phyloP scores from a whole-genome alignment of 2,888 invertebrate genomes.

The Vandiemenella viatica region DNA sequence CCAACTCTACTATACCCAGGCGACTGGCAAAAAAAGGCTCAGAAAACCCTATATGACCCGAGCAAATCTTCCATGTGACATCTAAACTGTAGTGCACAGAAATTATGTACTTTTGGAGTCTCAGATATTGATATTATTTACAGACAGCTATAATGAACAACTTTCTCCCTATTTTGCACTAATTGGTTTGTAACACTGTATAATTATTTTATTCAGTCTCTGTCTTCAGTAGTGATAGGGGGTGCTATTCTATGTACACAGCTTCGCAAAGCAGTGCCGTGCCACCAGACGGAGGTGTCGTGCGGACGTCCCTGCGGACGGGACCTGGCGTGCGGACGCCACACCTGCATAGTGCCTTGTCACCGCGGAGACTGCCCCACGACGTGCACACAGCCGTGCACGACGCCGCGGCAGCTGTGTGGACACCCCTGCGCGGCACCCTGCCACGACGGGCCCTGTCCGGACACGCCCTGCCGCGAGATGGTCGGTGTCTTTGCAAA shows the following conservation, averaged over 20 bases:
- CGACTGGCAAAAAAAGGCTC: too few species aligned
- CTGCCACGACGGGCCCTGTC: conserved; percentile 66
- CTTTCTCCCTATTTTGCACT: too few species aligned
- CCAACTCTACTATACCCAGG: too few species aligned
- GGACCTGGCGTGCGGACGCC: conserved; percentile 63
- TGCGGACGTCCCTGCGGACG: conserved; percentile 81
- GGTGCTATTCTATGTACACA: conserved; percentile 29
- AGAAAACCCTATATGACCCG: too few species aligned
- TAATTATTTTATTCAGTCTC: too few species aligned
- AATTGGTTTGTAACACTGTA: too few species aligned
- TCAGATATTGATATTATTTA: too few species aligned
- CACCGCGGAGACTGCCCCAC: conserved; percentile 56
- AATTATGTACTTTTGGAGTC: too few species aligned
- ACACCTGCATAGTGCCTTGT: conserved; percentile 68
- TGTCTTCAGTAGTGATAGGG: too few species aligned
- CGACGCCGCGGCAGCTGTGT: conserved; percentile 48
- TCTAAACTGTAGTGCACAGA: too few species aligned
- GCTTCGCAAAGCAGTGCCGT: conserved; percentile 77
- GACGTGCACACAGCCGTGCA: conserved; percentile 69
- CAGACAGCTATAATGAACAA: too few species aligned
- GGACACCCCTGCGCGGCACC: conserved; percentile 72
- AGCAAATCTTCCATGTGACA: too few species aligned
- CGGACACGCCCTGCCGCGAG: conserved; percentile 53
- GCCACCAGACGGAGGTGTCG: conserved; percentile 71
- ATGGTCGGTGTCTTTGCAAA: conserved; percentile 37